These are phyloP conservation scores for Uropsilus gracilis DNA, from an alignment of 2,113 vertebrate genomes.

Conservation along the genomic window DNA sequence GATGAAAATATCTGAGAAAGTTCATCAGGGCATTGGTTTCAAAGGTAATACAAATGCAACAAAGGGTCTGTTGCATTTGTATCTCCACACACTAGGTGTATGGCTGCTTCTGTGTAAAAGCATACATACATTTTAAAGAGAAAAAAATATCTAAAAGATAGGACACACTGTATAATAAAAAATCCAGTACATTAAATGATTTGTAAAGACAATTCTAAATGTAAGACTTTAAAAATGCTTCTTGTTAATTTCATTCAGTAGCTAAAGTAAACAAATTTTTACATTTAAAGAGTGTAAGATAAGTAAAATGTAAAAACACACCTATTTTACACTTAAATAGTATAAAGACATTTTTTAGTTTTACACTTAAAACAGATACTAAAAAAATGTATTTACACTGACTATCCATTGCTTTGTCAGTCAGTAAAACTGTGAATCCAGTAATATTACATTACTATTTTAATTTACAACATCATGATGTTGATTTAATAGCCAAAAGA, in stretches of 20 bases:
- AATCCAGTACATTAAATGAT: not conserved
- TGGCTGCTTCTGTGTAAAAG: not conserved
- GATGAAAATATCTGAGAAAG: not conserved
- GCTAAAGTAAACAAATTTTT: slow-evolving; percentile 38
- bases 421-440: slow-evolving; percentile 1
- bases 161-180: not conserved
- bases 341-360: too few relatives aligned
- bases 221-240: not conserved
- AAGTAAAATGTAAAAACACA: too few relatives aligned
- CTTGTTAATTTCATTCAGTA: slow-evolving; percentile 13
- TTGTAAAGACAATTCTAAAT: not conserved
- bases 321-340: too few relatives aligned
- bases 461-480: too few relatives aligned
- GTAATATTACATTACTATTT: too few relatives aligned
- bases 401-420: not conserved
- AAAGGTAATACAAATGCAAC: slow-evolving; percentile 11
- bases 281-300: not conserved
- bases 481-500: not conserved
- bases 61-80: not conserved
- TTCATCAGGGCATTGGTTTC: not conserved
- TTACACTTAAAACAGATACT: too few relatives aligned
- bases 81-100: not conserved
- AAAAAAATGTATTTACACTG: not conserved
- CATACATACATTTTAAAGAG: not conserved
- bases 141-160: slow-evolving; percentile 11